Evolutionary conservation across 1,140 invertebrate genomes (phyloP), one percentile per base, ranked within the genome.

Genomic region (Hypsibius dujardini): DNA sequence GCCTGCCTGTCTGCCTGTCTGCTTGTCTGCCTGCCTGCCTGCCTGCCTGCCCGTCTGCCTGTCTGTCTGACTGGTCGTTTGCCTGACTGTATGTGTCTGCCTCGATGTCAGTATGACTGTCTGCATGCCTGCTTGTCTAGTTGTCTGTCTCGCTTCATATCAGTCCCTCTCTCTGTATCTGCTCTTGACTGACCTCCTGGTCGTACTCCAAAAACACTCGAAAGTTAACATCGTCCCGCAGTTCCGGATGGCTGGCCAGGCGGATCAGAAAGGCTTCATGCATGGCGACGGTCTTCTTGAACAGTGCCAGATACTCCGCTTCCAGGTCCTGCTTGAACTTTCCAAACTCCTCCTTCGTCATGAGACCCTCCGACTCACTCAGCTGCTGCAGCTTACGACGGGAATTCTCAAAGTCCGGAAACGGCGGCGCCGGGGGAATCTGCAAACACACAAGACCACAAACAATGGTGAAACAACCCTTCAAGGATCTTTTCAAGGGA

Each of bases 241-340:
- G 95, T 46, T 94, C 85, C 3, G 91, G 89, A 83, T 99, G 96
- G 71, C 87, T 87, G 1, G 95, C 94, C 73, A 98, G 78, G 60
- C 95, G 86, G 73, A 91, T 90, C 1, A 99, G 83, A 80, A 99
- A 99, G 69, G 97, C 92, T 83, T 99, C 96, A 79, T 99, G 96
- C 94, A 98, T 98, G 2, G 95, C 95, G 59, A 99, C 96, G 1
- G 96, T 98, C 84, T 99, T 99, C 81, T 99, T 99, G 80, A 99
- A 99, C 2, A 94, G 96, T 3, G 95, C 96, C 75, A 98, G 82
- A 80, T 99, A 99, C 82, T 99, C 94, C 92, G 94, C 93, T 84
- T 98, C 95, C 47, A 98, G 80, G 82, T 98, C 95, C 78, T 95
- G 91, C 81, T 98, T 99, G 94, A 98, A 98, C 83, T 98, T 98